Conservation (phyloP, 2,113 vertebrate genomes). For the Rhea pennata region DNA sequence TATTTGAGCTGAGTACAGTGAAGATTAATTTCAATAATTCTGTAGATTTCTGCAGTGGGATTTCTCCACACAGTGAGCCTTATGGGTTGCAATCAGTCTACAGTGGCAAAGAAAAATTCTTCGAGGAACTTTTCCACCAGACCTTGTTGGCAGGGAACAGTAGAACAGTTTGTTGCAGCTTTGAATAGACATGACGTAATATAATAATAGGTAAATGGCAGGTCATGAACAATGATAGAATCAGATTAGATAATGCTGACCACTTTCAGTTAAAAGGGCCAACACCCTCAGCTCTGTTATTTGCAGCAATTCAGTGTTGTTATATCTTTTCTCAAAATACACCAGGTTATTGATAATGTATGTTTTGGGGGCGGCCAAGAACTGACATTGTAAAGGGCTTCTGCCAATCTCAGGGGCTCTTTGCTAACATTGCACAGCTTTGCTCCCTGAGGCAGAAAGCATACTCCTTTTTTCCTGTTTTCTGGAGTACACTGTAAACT, state of each 20-base stretch:
- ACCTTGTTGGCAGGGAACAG: neutral
- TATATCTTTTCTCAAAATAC: neutral
- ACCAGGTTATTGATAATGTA: neutral
- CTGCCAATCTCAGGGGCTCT: neutral
- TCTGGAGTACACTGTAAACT: neutral
- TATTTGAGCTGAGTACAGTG: fast-evolving
- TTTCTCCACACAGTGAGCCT: neutral
- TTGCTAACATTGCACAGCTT: neutral
- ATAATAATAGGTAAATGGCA: constrained; percentile 8
- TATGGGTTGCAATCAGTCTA: neutral
- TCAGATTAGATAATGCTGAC: constrained; percentile 19
- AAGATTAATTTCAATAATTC: neutral
- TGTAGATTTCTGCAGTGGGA: neutral
- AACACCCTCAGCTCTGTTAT: neutral
- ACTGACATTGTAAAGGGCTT: neutral
- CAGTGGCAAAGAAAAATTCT: neutral
- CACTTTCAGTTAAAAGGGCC: neutral
- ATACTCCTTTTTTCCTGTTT: neutral
- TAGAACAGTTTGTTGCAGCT: constrained; percentile 29
- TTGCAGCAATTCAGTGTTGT: neutral
- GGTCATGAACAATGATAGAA: neutral
- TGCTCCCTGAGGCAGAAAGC: constrained; percentile 6
- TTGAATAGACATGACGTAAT: constrained; percentile 47
- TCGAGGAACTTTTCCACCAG: neutral
- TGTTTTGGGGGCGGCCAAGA: neutral